Base-by-base conservation (phyloP, 2,113 vertebrate genomes). In the Ciconia maguari region DNA sequence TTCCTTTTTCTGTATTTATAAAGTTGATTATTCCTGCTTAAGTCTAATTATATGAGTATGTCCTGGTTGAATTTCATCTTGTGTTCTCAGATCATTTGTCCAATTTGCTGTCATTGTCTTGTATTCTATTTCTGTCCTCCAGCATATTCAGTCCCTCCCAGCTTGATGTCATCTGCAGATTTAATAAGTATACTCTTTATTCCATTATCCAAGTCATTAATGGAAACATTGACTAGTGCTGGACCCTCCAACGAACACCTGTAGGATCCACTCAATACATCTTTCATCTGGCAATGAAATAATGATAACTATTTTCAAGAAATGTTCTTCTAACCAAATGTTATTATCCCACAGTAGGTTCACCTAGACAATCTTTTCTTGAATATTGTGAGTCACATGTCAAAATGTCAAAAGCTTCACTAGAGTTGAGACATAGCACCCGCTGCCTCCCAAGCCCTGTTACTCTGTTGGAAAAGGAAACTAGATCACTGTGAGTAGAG, bases 81-180 rank as follows among this genome's bases (percentile, higher is more conserved):
- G 61, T 89, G 81, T 91, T 95, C 77, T 93, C 61, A 69, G 75
- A 95, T 92, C 19, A 77, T 83, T 94, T 94, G 85, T 91, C 84
- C 94, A 93, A 83, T 93, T 95, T 96, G 75, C 16, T 94, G 66
- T 95, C 87, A 93, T 94, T 93, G 62, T 93, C 55, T 93, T 2
- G 4, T 85, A 54, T 77, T 92, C 82, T 94, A 17, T 95, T 96
- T 96, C 54, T 88, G 78, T 96, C 34, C 71, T 66, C 41, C 48
- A 72, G 84, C 5, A 5, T 80, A 90, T 86, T 95, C 66, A 80
- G 58, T 92, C 78, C 55, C 62, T 88, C 75, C 80, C 87, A 90
- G 84, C 84, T 90, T 83, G 87, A 93, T 93, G 92, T 77, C 26
- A 44, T 90, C 85, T 86, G 87, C 71, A 92, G 78, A 94, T 96